These are phyloP conservation scores for Cirrhinus mrigala DNA, from an alignment of 2,797 vertebrate genomes.

Conservation along the genomic window DNA sequence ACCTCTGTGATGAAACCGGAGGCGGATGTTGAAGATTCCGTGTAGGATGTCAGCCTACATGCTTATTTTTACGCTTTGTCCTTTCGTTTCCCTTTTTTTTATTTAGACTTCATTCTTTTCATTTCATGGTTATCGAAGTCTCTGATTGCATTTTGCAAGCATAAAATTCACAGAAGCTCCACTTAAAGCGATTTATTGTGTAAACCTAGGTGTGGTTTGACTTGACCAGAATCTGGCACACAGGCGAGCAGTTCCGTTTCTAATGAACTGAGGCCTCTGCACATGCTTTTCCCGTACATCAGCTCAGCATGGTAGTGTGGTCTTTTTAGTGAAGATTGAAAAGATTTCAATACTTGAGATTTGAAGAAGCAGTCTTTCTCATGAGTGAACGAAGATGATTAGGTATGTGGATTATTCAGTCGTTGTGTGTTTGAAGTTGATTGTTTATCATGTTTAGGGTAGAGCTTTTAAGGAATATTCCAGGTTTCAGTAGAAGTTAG, in stretches of 20 bases:
- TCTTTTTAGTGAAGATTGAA: neutral
- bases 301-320: neutral
- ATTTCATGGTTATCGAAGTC: neutral
- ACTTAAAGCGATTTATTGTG: neutral
- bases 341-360: neutral
- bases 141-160: constrained; percentile 18
- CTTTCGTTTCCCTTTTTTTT: constrained; percentile 7
- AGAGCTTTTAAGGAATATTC: neutral
- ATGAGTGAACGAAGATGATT: constrained; percentile 32
- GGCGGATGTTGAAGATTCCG: neutral
- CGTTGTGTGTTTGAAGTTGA: neutral
- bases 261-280: neutral
- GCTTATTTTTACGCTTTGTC: constrained; percentile 8
- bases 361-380: neutral
- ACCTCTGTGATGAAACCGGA: neutral
- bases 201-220: neutral
- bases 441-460: neutral
- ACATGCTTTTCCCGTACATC: neutral
- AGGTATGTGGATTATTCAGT: constrained; percentile 17
- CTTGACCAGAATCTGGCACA: neutral
- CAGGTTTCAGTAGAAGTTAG: neutral
- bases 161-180: neutral
- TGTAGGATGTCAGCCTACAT: neutral
- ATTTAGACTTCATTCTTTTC: constrained; percentile 10
- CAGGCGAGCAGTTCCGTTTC: neutral